Evolutionary conservation across 2,797 vertebrate genomes (phyloP), one percentile per base, ranked within the genome.

Genomic region (Alectoris magna): DNA sequence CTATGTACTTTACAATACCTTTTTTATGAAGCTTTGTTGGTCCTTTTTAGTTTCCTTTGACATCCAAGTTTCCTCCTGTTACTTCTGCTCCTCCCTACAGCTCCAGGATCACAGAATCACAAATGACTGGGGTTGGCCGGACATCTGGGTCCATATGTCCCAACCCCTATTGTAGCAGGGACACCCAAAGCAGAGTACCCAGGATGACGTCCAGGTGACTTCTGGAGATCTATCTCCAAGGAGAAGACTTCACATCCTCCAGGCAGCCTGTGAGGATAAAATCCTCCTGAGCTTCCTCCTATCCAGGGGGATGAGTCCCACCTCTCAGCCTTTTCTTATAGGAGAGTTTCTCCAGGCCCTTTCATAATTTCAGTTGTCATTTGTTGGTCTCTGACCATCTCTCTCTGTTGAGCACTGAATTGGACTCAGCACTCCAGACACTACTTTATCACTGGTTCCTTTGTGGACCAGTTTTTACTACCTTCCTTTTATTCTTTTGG

Each of bases 351-450:
- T 55, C 4, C 2, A 23, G 22, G 34, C 14, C 22, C 6, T 68
- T 68, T 43, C 3, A 2, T 53, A 2, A 19, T 29, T 10, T 58
- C 4, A 1, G 21, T 16, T n/a, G 2, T 5, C 11, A 1, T 71
- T 74, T 4, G 0, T 22, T 76, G 14, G 24, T 53, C 6, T 43
- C 31, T 53, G 7, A 27, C 24, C 23, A 27, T 27, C n/a, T 58
- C 8, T 53, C 11, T 63, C 12, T 55, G n/a, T 14, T 3, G 31
- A 67, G 0, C 11, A 2, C 22, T 36, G 13, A 70, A 70, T 3
- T 27, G 5, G 24, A 49, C 16, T 5, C 14, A 74, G 14, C 2
- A 10, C 14, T 58, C 5, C 44, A 83, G 12, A 15, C 18, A 55
- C 24, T 9, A 69, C 8, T 18, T 8, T 44, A 67, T 8, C 15